Base-by-base conservation (phyloP, 1,140 invertebrate genomes). In the Helicorthomorpha holstii region DNA sequence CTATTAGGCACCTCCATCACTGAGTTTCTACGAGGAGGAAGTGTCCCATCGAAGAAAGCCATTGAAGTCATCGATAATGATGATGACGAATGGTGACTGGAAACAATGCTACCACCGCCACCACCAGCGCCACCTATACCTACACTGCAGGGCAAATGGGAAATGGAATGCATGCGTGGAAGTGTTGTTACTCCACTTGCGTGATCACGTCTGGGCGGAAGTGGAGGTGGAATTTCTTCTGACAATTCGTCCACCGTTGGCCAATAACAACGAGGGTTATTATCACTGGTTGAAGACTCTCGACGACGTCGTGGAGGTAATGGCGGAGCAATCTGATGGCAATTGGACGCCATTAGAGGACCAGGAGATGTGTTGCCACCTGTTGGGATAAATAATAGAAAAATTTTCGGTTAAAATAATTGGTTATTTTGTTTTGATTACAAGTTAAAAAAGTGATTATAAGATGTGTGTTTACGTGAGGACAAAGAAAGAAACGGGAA, bases 161-260 rank as follows among this genome's bases (percentile, higher is more conserved):
- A n/a, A n/a, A n/a, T n/a, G n/a, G n/a, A n/a, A n/a, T n/a, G n/a
- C n/a, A n/a, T n/a, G n/a, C n/a, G n/a, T n/a, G n/a, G n/a, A n/a
- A n/a, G n/a, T n/a, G n/a, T n/a, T n/a, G n/a, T n/a, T n/a, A n/a
- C n/a, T n/a, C n/a, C n/a, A n/a, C n/a, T n/a, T n/a, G n/a, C n/a
- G 47, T 55, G 45, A 24, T 75, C 72, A 25, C 69, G 62, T 52
- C 77, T 65, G 21, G 77, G 77, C 49, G 79, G 63, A 49, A 74
- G 74, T 1, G 77, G 78, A 23, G 79, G 77, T 19, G 74, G 74
- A n/a, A n/a, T n/a, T n/a, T n/a, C n/a, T n/a, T n/a, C n/a, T 34
- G 29, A 34, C 29, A 34, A 34, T 7, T 34, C 29, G n/a, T n/a
- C n/a, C n/a, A n/a, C n/a, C n/a, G n/a, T n/a, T n/a, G n/a, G n/a